Conservation (phyloP, 2,113 vertebrate genomes). For the Xenopus borealis region DNA sequence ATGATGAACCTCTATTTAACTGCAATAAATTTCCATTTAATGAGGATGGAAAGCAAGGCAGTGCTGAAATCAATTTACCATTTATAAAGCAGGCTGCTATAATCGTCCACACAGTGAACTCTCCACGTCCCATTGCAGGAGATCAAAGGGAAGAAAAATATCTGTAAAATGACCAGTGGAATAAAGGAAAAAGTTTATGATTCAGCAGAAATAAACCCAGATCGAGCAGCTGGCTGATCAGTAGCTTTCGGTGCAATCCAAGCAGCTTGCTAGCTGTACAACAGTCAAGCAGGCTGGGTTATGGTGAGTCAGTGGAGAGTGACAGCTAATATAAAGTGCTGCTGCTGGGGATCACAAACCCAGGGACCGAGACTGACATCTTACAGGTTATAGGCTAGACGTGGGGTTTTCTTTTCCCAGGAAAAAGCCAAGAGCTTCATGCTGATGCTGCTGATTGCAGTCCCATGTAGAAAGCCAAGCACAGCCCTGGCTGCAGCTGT, state of each 20-base stretch:
- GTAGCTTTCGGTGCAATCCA: neutral
- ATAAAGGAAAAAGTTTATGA: slow-evolving; percentile 26
- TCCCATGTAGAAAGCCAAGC: slow-evolving; percentile 1
- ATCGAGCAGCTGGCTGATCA: neutral
- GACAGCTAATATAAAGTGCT: slow-evolving; percentile 15
- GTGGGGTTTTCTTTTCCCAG: slow-evolving; percentile 3
- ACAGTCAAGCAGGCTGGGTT: slow-evolving; percentile 7
- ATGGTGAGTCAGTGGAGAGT: slow-evolving; percentile 3
- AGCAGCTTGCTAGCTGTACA: slow-evolving; percentile 19
- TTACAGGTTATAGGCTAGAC: slow-evolving; percentile 2
- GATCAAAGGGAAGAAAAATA: neutral
- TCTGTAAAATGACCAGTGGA: slow-evolving; percentile 23
- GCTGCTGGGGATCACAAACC: slow-evolving; percentile 19
- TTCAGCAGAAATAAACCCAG: slow-evolving; percentile 11
- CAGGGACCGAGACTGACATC: slow-evolving; percentile 1
- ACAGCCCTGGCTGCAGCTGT: slow-evolving; percentile 20
- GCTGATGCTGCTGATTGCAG: slow-evolving; percentile 6
- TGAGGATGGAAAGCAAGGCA: neutral
- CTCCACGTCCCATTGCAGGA: slow-evolving; percentile 55
- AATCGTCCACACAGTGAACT: slow-evolving; percentile 58
- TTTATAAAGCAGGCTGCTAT: slow-evolving; percentile 57
- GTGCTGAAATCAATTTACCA: slow-evolving; percentile 53
- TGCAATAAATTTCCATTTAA: too few relatives aligned
- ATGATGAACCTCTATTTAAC: too few relatives aligned
- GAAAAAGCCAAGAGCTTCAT: slow-evolving; percentile 15